A percentile compares a stretch with the other conserved stretches of the same genome.
phyloP scores from a whole-genome alignment of 2,797 vertebrate genomes.

The Hybognathus amarus region DNA sequence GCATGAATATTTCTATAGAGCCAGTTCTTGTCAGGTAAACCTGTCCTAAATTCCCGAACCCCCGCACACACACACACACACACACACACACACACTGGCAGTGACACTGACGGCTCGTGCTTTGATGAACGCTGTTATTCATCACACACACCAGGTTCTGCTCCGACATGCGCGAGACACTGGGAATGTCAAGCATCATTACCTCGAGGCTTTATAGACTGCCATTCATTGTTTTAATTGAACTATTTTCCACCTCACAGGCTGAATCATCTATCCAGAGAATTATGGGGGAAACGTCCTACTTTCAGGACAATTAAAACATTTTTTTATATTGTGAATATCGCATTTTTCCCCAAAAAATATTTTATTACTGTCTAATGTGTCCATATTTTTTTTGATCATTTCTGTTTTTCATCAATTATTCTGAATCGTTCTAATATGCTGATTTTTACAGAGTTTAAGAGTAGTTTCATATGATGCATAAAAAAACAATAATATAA shows the following conservation, averaged over 20 bases:
- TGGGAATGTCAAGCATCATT: constrained; percentile 24
- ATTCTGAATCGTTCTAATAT: background rate
- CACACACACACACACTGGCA: background rate
- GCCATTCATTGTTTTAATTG: constrained; percentile 30
- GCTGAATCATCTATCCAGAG: background rate
- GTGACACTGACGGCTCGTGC: background rate
- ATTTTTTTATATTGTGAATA: background rate
- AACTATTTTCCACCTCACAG: constrained; percentile 24
- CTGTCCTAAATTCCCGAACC: background rate
- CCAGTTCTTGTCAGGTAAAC: background rate
- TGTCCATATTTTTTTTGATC: background rate
- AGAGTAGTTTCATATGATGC: background rate
- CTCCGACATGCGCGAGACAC: background rate
- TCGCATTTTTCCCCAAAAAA: background rate
- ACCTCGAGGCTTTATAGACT: background rate
- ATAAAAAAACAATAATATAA: background rate
- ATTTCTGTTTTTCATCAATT: background rate
- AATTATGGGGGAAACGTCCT: background rate
- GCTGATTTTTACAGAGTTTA: background rate
- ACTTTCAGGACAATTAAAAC: background rate
- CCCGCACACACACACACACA: background rate
- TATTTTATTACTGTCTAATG: too few relatives aligned
- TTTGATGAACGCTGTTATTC: background rate
- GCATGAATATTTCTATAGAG: background rate
- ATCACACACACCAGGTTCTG: background rate